Evolutionary conservation across 1,140 invertebrate species (phyloP), one percentile per base, ranked within the genome.

Genomic region (Nebria ingens): DNA sequence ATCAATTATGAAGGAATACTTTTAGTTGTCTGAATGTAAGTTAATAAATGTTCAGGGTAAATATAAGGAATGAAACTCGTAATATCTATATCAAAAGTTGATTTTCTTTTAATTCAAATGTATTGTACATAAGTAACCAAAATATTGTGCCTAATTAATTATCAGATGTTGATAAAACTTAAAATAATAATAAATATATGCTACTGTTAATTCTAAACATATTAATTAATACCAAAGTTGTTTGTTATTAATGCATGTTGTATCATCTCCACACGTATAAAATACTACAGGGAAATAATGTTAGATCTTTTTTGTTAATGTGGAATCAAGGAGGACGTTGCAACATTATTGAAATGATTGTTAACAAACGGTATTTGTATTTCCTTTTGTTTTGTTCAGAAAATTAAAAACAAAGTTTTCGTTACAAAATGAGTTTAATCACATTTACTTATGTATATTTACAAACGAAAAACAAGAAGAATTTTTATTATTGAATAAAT

Each of bases 381-480:
- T n/a, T n/a, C n/a, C n/a, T n/a, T n/a, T n/a, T n/a, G n/a, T n/a
- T n/a, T n/a, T n/a, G n/a, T n/a, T n/a, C n/a, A n/a, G n/a, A n/a
- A n/a, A n/a, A n/a, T n/a, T n/a, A n/a, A n/a, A n/a, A n/a, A n/a
- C n/a, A 34, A 9, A n/a, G 25, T 34, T 11, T 45, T 45, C 40
- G 15, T 45, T 45, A 45, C 40, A 45, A 45, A 45, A 45, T 45
- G 40, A 45, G 40, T 45, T 45, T 45, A 45, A 45, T 45, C 25
- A 12, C 40, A 12, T 45, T 17, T 34, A 9, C 6, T 34, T 45
- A 45, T 45, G 40, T 45, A 45, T 45, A 45, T 45, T 45, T 45
- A 45, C 40, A 45, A 45, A 45, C 40, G 40, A 45, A 45, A 34
- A 45, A 45, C 40, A 45, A 17, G 17, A n/a, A n/a, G n/a, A 34